A percentile compares a stretch with the other conserved stretches of the same genome.
Conservation (phyloP, 2,888 invertebrate species). For the Troides aeacus region DNA sequence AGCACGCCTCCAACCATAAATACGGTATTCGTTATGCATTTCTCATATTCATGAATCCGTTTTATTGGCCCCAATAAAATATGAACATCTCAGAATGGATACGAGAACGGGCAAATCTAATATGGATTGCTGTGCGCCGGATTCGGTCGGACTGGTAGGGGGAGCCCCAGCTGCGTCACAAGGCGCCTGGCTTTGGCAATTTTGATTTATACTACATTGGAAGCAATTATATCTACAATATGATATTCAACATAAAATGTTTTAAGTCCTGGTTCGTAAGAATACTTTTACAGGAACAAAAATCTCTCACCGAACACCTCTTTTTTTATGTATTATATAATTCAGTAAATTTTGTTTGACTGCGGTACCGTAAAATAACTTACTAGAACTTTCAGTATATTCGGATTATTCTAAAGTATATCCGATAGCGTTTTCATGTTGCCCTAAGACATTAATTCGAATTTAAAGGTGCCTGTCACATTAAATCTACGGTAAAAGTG, state of each 20-base stretch:
- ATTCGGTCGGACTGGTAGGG: conserved; percentile 67
- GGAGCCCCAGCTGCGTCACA: conserved; percentile 34
- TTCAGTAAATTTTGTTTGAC: too few relatives aligned
- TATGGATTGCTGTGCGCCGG: conserved; percentile 78
- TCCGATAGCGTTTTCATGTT: conserved; percentile 42
- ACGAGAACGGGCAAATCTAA: conserved; percentile 79
- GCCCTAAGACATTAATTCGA: conserved; percentile 57
- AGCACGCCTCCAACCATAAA: conserved; percentile 76
- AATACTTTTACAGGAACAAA: background rate
- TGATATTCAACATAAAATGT: background rate
- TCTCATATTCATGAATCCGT: conserved; percentile 81
- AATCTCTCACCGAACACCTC: too few relatives aligned
- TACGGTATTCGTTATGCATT: conserved; percentile 80
- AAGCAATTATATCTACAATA: conserved; percentile 16
- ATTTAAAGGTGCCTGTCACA: conserved; percentile 69
- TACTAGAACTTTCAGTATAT: conserved; percentile 1
- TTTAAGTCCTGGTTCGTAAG: background rate
- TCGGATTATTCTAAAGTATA: conserved; percentile 29
- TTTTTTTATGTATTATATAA: too few relatives aligned
- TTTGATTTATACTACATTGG: conserved; percentile 17
- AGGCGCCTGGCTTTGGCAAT: conserved; percentile 19
- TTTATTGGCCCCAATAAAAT: conserved; percentile 82
- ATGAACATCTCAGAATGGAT: conserved; percentile 81
- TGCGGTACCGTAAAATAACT: background rate
- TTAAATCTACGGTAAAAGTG: conserved; percentile 72